Conservation (phyloP, 2,113 vertebrate species). For the Gracilinanus agilis region DNA sequence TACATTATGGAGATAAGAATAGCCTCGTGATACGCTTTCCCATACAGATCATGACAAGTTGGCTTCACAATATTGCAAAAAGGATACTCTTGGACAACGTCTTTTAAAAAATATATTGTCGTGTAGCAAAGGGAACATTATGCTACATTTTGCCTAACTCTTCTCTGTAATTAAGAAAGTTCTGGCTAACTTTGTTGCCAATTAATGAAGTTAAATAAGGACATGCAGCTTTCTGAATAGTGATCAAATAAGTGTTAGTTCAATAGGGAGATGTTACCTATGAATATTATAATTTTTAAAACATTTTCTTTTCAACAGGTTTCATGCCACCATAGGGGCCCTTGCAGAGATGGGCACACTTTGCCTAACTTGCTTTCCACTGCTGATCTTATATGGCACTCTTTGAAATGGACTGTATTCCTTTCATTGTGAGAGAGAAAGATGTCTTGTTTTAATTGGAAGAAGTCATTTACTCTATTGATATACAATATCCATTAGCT, state of each 20-base stretch:
- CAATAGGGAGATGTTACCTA: constrained; percentile 51
- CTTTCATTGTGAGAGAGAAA: constrained; percentile 30
- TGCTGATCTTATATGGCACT: background rate
- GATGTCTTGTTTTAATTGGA: background rate
- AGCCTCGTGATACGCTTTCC: background rate
- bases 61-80: background rate
- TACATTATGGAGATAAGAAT: background rate
- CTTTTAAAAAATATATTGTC: constrained; percentile 31
- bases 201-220: constrained; percentile 24
- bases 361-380: constrained; percentile 31
- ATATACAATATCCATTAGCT: background rate
- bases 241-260: constrained; percentile 59
- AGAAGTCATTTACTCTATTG: background rate
- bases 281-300: constrained; percentile 44
- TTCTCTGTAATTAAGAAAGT: background rate
- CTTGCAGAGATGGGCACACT: constrained; percentile 13
- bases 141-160: background rate
- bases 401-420: background rate
- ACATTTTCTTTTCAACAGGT: constrained; percentile 58
- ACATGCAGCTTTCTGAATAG: constrained; percentile 4
- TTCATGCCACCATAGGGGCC: background rate
- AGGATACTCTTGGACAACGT: background rate
- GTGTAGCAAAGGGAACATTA: constrained; percentile 15
- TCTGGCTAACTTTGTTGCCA: background rate
- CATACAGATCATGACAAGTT: background rate